These are phyloP conservation scores for Ageneiosus marmoratus DNA, from an alignment of 2,113 vertebrate genomes.

Conservation along the genomic window DNA sequence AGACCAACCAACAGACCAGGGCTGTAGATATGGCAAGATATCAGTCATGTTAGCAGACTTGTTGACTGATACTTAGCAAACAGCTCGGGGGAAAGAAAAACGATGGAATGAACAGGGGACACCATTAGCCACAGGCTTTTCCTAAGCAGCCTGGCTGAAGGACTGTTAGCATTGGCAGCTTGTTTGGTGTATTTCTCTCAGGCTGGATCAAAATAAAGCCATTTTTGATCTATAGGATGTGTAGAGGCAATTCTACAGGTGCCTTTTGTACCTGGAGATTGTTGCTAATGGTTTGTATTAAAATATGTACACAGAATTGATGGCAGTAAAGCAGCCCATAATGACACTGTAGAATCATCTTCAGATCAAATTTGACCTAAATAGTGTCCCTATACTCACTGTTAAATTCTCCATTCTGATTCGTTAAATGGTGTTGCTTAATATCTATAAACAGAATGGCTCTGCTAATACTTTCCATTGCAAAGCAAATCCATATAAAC, in stretches of 20 bases:
- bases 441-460: not conserved
- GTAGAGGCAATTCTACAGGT: not conserved
- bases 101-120: conserved; percentile 4
- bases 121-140: conserved; percentile 30
- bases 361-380: too few relatives aligned
- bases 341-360: not conserved
- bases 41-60: conserved; percentile 5
- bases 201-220: not conserved
- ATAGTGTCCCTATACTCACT: not conserved
- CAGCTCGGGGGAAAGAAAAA: conserved; percentile 18
- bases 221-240: not conserved
- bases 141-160: not conserved
- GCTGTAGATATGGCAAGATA: not conserved
- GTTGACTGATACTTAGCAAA: conserved; percentile 36
- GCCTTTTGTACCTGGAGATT: not conserved
- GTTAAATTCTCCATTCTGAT: not conserved
- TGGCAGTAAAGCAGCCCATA: not conserved
- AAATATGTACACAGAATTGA: not conserved
- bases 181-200: conserved; percentile 15
- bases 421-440: not conserved
- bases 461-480: not conserved
- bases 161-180: conserved; percentile 1
- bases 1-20: not conserved
- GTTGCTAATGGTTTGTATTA: not conserved
- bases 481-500: not conserved